phyloP scores from a whole-genome alignment of 2,888 invertebrate genomes.

The Sepioteuthis lessoniana region DNA sequence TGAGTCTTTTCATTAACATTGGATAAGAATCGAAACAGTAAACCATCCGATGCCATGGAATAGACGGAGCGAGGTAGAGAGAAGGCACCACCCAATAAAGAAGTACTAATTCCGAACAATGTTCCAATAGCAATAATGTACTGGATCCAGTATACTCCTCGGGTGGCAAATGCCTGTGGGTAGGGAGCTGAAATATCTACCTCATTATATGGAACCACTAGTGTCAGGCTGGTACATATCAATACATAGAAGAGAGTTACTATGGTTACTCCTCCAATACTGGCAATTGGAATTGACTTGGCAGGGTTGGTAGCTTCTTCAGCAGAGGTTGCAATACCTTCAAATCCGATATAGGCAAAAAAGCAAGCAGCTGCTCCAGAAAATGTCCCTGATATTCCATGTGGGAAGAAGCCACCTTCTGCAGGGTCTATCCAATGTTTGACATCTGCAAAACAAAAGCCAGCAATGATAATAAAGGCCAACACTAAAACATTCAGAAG shows the following conservation, averaged over 20 bases:
- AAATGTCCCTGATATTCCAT: constrained; percentile 74
- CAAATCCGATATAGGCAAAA: constrained; percentile 76
- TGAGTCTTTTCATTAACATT: constrained; percentile 86
- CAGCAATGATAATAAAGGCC: constrained; percentile 78
- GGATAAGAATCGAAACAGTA: constrained; percentile 83
- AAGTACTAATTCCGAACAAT: constrained; percentile 71
- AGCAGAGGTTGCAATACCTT: constrained; percentile 75
- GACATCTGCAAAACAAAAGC: constrained; percentile 87
- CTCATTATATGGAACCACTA: constrained; percentile 69
- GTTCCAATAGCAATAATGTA: constrained; percentile 72
- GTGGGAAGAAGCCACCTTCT: constrained; percentile 75
- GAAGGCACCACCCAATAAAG: constrained; percentile 85
- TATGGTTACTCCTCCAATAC: constrained; percentile 63
- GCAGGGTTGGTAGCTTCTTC: constrained; percentile 75
- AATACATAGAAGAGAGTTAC: constrained; percentile 71
- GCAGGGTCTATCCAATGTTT: constrained; percentile 83
- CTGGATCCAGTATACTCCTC: constrained; percentile 70
- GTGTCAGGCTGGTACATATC: constrained; percentile 67
- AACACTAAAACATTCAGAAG: constrained; percentile 74
- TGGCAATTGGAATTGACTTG: constrained; percentile 74
- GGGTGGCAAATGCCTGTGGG: constrained; percentile 69
- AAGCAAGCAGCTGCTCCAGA: constrained; percentile 76
- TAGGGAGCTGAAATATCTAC: constrained; percentile 70
- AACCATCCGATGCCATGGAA: constrained; percentile 91
- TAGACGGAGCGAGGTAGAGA: constrained; percentile 90